A percentile compares a stretch with the other conserved stretches of the same genome.
Evolutionary conservation across 2,113 vertebrate genomes (phyloP).

Genomic region (Nipponia nippon): DNA sequence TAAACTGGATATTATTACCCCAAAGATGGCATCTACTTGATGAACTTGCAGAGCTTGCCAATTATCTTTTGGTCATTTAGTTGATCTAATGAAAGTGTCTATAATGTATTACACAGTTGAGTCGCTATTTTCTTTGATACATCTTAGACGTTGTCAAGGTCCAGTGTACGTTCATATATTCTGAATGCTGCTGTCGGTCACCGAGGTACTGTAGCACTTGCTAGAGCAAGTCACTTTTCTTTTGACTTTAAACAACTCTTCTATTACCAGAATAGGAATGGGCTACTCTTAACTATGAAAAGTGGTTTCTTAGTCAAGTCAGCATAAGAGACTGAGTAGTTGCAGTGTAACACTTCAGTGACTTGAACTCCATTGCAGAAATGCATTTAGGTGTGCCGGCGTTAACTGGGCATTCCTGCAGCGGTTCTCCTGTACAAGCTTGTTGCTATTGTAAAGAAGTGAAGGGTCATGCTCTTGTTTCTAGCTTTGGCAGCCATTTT

Average conservation of each 20-base stretch:
- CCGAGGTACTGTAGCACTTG: not conserved
- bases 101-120: not conserved
- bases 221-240: not conserved
- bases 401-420: not conserved
- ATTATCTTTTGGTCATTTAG: not conserved
- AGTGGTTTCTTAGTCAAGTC: not conserved
- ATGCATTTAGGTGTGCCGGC: not conserved
- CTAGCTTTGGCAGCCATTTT: not conserved
- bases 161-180: not conserved
- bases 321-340: not conserved
- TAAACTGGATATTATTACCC: not conserved
- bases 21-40: not conserved
- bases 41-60: not conserved
- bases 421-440: not conserved
- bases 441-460: not conserved
- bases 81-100: not conserved
- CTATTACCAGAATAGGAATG: not conserved
- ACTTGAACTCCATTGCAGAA: not conserved
- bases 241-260: not conserved
- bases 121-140: not conserved
- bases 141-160: not conserved
- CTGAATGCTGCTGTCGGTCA: not conserved
- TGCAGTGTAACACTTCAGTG: not conserved
- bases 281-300: not conserved
- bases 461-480: not conserved